These are phyloP conservation scores for Noctua janthe DNA, from an alignment of 2,888 invertebrate species.

Conservation along the genomic window DNA sequence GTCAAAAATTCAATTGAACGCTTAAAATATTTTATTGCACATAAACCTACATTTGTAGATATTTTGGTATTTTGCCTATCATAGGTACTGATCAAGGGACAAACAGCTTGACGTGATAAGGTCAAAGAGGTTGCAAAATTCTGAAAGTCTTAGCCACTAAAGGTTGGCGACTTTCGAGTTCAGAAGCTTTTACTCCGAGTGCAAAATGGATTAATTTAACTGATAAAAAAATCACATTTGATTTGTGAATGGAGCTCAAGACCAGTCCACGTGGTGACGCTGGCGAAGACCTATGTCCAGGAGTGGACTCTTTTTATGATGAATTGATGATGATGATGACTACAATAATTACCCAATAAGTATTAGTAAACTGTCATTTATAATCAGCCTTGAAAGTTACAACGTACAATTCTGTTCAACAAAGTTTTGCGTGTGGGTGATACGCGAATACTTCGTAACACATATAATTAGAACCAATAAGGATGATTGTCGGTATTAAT, in stretches of 20 bases:
- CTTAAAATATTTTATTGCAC: background rate
- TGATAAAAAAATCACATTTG: background rate
- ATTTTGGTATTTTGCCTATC: background rate
- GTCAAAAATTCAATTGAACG: background rate
- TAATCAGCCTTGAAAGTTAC: background rate
- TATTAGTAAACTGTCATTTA: background rate
- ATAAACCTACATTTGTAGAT: background rate
- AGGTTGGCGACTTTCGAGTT: background rate
- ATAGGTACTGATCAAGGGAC: background rate
- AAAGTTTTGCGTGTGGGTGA: slow-evolving; percentile 28
- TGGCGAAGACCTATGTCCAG: background rate
- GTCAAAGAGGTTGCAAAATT: background rate
- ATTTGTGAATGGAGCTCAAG: background rate
- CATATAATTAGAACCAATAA: slow-evolving; percentile 41
- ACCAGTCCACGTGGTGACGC: background rate
- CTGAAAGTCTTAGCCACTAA: background rate
- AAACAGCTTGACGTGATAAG: background rate
- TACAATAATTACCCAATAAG: background rate
- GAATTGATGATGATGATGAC: background rate
- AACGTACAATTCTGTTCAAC: background rate
- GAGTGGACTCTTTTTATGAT: background rate
- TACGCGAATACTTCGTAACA: slow-evolving; percentile 21
- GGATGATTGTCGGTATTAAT: slow-evolving; percentile 27
- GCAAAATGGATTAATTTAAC: no score
- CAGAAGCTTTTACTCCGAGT: background rate